Evolutionary conservation across 2,797 vertebrate species (phyloP).

Genomic region (Prionace glauca): DNA sequence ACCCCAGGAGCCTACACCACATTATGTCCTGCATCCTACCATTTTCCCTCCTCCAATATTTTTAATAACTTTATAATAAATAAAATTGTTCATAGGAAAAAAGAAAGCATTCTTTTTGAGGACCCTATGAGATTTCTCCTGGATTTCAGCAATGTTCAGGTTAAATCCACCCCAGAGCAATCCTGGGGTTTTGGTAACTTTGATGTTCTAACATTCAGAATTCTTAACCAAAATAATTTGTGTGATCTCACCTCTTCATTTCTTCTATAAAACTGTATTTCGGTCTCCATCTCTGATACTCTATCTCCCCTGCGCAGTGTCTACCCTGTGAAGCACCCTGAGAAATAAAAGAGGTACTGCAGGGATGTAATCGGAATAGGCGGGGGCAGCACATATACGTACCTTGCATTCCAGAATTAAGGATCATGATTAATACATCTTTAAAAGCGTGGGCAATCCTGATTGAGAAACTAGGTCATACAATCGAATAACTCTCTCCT

Average conservation of each 20-base stretch:
- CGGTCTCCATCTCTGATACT: background rate
- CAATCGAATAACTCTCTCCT: background rate
- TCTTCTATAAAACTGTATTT: background rate
- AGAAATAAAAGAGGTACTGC: background rate
- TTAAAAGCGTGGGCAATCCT: background rate
- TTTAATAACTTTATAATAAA: background rate
- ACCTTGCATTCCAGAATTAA: background rate
- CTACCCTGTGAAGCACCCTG: background rate
- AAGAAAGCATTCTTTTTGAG: background rate
- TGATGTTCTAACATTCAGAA: background rate
- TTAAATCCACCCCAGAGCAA: background rate
- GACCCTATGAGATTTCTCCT: background rate
- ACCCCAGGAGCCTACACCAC: background rate
- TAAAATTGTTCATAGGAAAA: background rate
- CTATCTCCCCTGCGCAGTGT: background rate
- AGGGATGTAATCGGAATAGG: background rate
- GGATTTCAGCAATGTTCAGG: too few species aligned
- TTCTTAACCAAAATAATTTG: background rate
- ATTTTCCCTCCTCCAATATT: background rate
- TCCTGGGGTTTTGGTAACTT: background rate
- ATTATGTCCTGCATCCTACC: background rate
- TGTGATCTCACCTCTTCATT: background rate
- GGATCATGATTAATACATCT: background rate
- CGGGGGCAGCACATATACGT: background rate
- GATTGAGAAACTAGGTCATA: background rate